phyloP scores from a whole-genome alignment of 1,140 invertebrate species.

The Lordiphosa clarofinis region DNA sequence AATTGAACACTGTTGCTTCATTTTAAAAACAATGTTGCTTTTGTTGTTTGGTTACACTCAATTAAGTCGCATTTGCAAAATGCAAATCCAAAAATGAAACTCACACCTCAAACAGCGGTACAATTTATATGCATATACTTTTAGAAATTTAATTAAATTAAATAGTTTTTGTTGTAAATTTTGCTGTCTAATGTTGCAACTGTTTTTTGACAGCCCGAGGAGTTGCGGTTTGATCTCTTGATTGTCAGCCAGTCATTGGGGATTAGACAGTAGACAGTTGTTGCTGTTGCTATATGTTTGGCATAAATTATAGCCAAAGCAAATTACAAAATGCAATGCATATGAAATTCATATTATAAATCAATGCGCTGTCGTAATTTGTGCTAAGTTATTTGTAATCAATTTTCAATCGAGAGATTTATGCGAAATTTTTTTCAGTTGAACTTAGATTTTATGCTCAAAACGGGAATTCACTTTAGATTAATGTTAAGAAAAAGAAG shows the following conservation, averaged over 20 bases:
- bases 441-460: neutral
- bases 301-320: constrained; percentile 45
- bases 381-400: constrained; percentile 58
- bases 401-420: constrained; percentile 38
- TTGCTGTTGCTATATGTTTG: constrained; percentile 18
- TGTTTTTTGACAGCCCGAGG: constrained; percentile 41
- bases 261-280: constrained; percentile 51
- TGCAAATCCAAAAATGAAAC: constrained; percentile 61
- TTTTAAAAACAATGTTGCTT: constrained; percentile 67
- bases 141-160: constrained; percentile 53
- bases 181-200: constrained; percentile 17
- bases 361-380: constrained; percentile 53
- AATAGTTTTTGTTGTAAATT: constrained; percentile 12
- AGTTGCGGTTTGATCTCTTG: constrained; percentile 41
- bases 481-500: too few species aligned
- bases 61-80: constrained; percentile 73
- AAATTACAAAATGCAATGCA: constrained; percentile 28
- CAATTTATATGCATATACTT: constrained; percentile 18
- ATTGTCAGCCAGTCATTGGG: constrained; percentile 45
- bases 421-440: constrained; percentile 22
- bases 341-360: constrained; percentile 44
- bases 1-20: constrained; percentile 76
- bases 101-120: constrained; percentile 51
- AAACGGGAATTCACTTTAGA: too few species aligned
- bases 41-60: constrained; percentile 72